phyloP scores from a whole-genome alignment of 2,113 vertebrate genomes.

The Microcebus griseorufus region DNA sequence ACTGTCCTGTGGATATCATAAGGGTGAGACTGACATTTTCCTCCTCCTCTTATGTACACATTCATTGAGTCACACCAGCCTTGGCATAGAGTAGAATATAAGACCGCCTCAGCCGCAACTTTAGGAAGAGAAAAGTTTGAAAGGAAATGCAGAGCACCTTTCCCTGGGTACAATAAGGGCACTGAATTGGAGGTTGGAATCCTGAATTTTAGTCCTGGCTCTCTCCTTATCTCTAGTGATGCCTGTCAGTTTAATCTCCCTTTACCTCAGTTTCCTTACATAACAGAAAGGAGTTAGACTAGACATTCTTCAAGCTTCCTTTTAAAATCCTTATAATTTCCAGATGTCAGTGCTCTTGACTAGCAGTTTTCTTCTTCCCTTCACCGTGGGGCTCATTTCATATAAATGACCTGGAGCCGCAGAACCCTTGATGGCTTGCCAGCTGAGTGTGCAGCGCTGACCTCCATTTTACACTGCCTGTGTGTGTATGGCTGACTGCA shows the following conservation, averaged over 20 bases:
- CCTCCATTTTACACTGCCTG: neutral
- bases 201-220: neutral
- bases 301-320: neutral
- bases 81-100: neutral
- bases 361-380: neutral
- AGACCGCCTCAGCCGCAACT: neutral
- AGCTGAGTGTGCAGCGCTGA: neutral
- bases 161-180: neutral
- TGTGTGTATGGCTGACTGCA: conserved; percentile 31
- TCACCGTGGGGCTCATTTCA: conserved; percentile 15
- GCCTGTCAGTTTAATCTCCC: neutral
- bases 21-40: neutral
- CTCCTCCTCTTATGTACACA: neutral
- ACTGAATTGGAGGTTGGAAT: neutral
- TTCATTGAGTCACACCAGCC: neutral
- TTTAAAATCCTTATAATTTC: neutral
- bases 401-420: neutral
- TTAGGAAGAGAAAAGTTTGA: neutral
- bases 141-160: neutral
- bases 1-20: neutral
- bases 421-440: neutral
- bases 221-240: neutral
- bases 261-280: neutral
- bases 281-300: neutral
- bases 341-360: neutral